Evolutionary conservation across 1,140 invertebrate species (phyloP), one percentile per base, ranked within the genome.

Genomic region (Tyrophagus putrescentiae): DNA sequence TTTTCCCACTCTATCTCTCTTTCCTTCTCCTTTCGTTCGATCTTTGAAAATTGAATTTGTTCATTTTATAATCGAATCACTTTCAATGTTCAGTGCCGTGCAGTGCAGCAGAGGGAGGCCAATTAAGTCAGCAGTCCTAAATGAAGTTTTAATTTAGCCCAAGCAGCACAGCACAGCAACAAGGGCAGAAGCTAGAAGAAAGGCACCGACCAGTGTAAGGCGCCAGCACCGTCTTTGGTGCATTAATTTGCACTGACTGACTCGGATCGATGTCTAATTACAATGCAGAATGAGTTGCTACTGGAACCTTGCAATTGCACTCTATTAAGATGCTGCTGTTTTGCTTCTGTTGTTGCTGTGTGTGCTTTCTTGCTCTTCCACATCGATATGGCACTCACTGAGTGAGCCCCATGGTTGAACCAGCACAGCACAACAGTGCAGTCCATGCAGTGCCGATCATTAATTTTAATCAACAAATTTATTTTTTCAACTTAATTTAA

Each of bases 381-480:
- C 23, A 25, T 29, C 21, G 45, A 48, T 48, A 48, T 48, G 45
- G 45, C 45, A 48, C 45, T 48, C 21, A 25, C n/a, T n/a, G n/a
- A n/a, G n/a, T n/a, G n/a, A n/a, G n/a, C n/a, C n/a, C n/a, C n/a
- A n/a, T n/a, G n/a, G n/a, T n/a, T n/a, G n/a, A n/a, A n/a, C n/a
- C n/a, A n/a, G n/a, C n/a, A n/a, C n/a, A n/a, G n/a, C n/a, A n/a
- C n/a, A n/a, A 13, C 36, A 39, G 13, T 13, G 36, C 36, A 13
- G 21, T 39, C 36, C 13, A 39, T 39, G 13, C 21, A 13, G 9
- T 21, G 18, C 21, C 45, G 45, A 48, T 48, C 45, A 48, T 48
- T 48, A 48, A 48, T 48, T 48, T 48, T 48, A 48, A 48, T n/a
- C n/a, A n/a, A n/a, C n/a, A n/a, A n/a, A n/a, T 48, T 48, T 48